phyloP scores from a whole-genome alignment of 1,140 invertebrate species.

The Diachasmimorpha longicaudata region DNA sequence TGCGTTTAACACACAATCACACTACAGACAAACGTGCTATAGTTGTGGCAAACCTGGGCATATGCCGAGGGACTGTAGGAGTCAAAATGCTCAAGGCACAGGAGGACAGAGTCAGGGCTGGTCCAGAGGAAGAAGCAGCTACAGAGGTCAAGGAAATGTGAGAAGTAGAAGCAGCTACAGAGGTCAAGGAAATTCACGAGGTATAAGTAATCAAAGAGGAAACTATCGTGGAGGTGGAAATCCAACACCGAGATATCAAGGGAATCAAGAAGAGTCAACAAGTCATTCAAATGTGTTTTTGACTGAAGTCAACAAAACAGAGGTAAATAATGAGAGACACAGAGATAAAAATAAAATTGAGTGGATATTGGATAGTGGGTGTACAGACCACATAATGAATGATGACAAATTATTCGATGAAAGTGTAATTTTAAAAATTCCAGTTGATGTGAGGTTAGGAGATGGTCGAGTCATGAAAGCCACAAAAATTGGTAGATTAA shows the following conservation, averaged over 20 bases:
- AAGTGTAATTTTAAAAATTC: too few relatives aligned
- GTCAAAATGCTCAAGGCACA: neutral
- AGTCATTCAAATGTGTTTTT: neutral
- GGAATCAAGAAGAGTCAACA: neutral
- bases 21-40: conserved; percentile 4
- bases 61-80: conserved; percentile 17
- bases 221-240: conserved; percentile 20
- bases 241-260: neutral
- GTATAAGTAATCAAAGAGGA: too few relatives aligned
- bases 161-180: conserved; percentile 6
- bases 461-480: too few relatives aligned
- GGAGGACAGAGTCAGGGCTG: neutral
- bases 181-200: too few relatives aligned
- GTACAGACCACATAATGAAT: too few relatives aligned
- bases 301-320: too few relatives aligned
- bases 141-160: neutral
- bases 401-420: too few relatives aligned
- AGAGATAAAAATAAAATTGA: too few relatives aligned
- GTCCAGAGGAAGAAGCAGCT: conserved; percentile 3
- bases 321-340: too few relatives aligned
- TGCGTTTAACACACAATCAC: conserved; percentile 19
- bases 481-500: too few relatives aligned
- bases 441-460: too few relatives aligned
- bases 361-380: neutral
- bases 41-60: conserved; percentile 26